Conservation (phyloP, 2,113 vertebrate species). For the Odobenus rosmarus region DNA sequence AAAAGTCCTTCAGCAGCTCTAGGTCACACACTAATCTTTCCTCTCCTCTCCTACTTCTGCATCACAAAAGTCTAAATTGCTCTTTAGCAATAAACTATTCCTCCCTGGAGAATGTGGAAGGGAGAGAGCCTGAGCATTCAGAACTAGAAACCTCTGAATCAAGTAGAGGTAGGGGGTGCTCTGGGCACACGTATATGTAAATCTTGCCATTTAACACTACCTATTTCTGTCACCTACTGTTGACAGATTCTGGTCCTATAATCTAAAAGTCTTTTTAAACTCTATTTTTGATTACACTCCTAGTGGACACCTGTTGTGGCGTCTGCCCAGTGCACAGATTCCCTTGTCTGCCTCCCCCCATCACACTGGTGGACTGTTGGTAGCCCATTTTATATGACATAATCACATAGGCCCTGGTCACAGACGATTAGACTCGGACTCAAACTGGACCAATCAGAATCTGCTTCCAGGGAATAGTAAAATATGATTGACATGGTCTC, state of each 20-base stretch:
- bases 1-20: background rate
- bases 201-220: background rate
- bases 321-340: background rate
- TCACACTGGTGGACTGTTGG: background rate
- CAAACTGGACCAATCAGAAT: background rate
- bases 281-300: background rate
- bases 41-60: background rate
- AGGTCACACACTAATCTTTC: background rate
- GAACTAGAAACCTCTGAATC: background rate
- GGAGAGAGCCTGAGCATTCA: background rate
- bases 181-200: background rate
- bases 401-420: background rate
- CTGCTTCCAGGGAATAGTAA: background rate
- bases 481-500: background rate
- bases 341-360: background rate
- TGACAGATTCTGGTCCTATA: background rate
- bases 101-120: background rate
- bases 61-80: background rate
- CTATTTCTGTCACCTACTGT: background rate
- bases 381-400: background rate
- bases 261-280: background rate
- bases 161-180: background rate
- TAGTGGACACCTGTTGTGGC: background rate
- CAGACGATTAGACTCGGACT: background rate
- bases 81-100: background rate